Percentiles rank a stretch among this genome's conserved stretches.
phyloP scores from a whole-genome alignment of 2,888 invertebrate species.

The Petrolisthes manimaculis region DNA sequence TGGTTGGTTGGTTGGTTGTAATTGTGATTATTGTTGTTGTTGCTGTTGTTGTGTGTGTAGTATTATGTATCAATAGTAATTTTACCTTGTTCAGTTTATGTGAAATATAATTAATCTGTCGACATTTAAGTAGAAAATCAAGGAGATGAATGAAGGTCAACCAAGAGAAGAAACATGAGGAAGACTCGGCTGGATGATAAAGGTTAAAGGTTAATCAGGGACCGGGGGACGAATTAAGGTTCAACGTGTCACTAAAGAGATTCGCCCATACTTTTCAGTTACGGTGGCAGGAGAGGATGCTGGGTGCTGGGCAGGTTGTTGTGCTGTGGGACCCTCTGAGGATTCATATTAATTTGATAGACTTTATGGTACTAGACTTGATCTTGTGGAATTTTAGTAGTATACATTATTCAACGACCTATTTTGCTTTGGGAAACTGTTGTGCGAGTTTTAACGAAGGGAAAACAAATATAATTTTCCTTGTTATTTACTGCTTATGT shows the following conservation, averaged over 20 bases:
- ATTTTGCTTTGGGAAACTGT: no score
- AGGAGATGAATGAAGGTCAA: not conserved
- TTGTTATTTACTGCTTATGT: no score
- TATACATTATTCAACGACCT: no score
- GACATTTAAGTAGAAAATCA: not conserved
- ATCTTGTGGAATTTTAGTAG: no score
- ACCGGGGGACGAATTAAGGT: not conserved
- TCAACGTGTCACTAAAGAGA: slow-evolving; percentile 3
- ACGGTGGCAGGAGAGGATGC: slow-evolving; percentile 39
- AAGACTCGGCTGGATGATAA: not conserved
- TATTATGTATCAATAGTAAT: no score
- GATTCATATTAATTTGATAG: no score
- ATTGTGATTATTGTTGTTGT: not conserved
- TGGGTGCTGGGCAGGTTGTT: slow-evolving; percentile 28
- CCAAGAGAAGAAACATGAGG: not conserved
- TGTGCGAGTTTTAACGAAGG: no score
- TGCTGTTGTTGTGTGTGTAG: no score
- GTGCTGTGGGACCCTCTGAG: not conserved
- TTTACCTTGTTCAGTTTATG: no score
- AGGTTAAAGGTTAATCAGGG: not conserved
- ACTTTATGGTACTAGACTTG: no score
- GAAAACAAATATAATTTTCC: no score
- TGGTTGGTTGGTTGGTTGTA: not conserved
- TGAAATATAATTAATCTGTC: no score
- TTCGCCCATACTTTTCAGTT: slow-evolving; percentile 36